phyloP scores from a whole-genome alignment of 2,888 invertebrate genomes.

The Hydriomena furcata region DNA sequence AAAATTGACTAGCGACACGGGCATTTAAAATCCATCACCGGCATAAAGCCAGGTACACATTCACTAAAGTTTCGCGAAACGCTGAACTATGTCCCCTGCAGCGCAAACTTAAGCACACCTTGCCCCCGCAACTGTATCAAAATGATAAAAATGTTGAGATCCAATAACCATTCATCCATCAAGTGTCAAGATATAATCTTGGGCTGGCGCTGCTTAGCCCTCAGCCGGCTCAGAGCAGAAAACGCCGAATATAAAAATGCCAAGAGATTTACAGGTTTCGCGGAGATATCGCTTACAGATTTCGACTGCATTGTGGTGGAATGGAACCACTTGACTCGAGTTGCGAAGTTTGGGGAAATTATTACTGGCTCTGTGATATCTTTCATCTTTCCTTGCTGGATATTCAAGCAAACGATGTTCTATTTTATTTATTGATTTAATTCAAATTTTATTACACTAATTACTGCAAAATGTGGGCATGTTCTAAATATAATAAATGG shows the following conservation, averaged over 20 bases:
- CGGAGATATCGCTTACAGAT: constrained; percentile 72
- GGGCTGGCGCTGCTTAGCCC: constrained; percentile 80
- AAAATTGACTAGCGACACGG: constrained; percentile 1
- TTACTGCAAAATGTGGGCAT: too few species aligned
- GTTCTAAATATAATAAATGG: too few species aligned
- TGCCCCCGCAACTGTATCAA: constrained; percentile 77
- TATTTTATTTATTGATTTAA: background rate
- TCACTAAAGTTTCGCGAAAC: constrained; percentile 23
- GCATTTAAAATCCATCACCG: constrained; percentile 30
- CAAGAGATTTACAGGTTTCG: constrained; percentile 80
- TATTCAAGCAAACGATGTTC: too few species aligned
- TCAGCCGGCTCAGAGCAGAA: constrained; percentile 66
- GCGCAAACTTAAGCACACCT: constrained; percentile 59
- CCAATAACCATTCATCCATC: constrained; percentile 93
- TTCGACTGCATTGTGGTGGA: constrained; percentile 66
- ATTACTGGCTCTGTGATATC: constrained; percentile 10
- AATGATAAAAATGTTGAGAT: constrained; percentile 86
- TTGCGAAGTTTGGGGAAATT: constrained; percentile 15
- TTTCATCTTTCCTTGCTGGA: constrained; percentile 6
- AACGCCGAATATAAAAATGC: constrained; percentile 79
- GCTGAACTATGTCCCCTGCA: constrained; percentile 56
- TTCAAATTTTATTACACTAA: too few species aligned
- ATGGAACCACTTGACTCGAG: constrained; percentile 33
- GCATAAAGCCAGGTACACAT: constrained; percentile 33
- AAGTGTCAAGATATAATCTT: constrained; percentile 88